These are phyloP conservation scores for Osedax fenrisi DNA, from an alignment of 2,888 invertebrate species.

Conservation along the genomic window DNA sequence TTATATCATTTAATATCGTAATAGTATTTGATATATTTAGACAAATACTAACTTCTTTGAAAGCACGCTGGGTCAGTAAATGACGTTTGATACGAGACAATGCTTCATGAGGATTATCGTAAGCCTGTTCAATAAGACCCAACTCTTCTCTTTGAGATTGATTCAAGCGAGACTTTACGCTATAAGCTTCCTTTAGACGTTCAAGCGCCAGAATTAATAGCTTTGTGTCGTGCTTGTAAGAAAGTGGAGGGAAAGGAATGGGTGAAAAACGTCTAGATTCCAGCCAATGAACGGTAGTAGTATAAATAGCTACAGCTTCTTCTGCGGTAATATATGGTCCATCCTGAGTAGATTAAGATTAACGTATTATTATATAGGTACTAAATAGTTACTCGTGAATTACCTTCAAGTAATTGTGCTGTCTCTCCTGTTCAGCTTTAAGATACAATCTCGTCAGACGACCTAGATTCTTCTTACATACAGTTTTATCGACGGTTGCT, in stretches of 20 bases:
- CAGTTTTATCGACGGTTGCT: slow-evolving; percentile 99
- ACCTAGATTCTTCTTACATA: slow-evolving; percentile 98
- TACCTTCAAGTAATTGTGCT: slow-evolving; percentile 93
- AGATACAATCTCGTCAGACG: slow-evolving; percentile 88
- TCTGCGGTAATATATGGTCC: slow-evolving; percentile 98
- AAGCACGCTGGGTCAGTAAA: slow-evolving; percentile 88
- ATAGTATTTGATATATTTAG: too few relatives aligned
- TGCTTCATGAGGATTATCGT: slow-evolving; percentile 98
- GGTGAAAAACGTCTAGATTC: slow-evolving; percentile 95
- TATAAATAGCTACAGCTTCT: slow-evolving; percentile 98
- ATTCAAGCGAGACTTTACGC: slow-evolving; percentile 89
- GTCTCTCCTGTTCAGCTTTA: slow-evolving; percentile 93
- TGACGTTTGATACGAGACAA: slow-evolving; percentile 97
- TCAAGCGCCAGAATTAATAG: slow-evolving; percentile 89
- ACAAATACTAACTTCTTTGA: slow-evolving; percentile 94
- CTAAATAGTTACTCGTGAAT: background rate
- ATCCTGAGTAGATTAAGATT: slow-evolving; percentile 57
- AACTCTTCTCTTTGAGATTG: slow-evolving; percentile 97
- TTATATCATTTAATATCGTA: too few relatives aligned
- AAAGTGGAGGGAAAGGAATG: slow-evolving; percentile 95
- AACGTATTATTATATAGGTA: background rate
- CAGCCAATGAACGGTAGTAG: slow-evolving; percentile 98
- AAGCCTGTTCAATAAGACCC: slow-evolving; percentile 96
- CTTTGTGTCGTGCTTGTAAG: slow-evolving; percentile 99
- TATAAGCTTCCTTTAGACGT: slow-evolving; percentile 87